These are phyloP conservation scores for Drosophila pandora DNA, from an alignment of 1,140 invertebrate species.

Conservation along the genomic window DNA sequence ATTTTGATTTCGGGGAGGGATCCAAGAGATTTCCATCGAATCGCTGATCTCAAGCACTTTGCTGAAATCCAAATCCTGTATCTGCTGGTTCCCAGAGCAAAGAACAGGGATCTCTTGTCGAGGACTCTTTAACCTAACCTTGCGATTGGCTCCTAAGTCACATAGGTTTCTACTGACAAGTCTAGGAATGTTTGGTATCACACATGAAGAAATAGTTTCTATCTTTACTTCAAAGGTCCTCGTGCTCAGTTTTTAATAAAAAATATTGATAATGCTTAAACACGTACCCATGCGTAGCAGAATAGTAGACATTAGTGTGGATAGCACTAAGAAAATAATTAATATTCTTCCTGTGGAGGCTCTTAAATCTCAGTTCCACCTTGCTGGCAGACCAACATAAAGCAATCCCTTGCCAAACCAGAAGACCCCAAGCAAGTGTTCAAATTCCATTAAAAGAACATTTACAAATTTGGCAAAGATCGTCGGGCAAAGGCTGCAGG, in stretches of 20 bases:
- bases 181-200: background rate
- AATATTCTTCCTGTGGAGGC: slow-evolving; percentile 17
- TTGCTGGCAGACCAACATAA: slow-evolving; percentile 34
- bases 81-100: slow-evolving; percentile 8
- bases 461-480: slow-evolving; percentile 82
- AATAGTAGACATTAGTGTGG: no score
- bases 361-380: slow-evolving; percentile 31
- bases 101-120: background rate
- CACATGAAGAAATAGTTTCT: background rate
- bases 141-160: background rate
- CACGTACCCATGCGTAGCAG: no score
- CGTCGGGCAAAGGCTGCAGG: slow-evolving; percentile 15
- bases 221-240: background rate
- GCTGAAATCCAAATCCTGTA: slow-evolving; percentile 3
- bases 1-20: slow-evolving; percentile 9
- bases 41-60: slow-evolving; percentile 18
- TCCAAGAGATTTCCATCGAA: slow-evolving; percentile 15
- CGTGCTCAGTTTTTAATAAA: background rate
- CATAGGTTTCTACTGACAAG: slow-evolving; percentile 16
- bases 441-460: slow-evolving; percentile 82
- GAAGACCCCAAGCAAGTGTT: slow-evolving; percentile 62
- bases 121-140: slow-evolving; percentile 11
- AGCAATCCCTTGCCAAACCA: slow-evolving; percentile 35
- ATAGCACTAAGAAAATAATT: background rate
- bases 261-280: no score